Conservation (phyloP, 2,888 invertebrate genomes). For the Clostera curtula region DNA sequence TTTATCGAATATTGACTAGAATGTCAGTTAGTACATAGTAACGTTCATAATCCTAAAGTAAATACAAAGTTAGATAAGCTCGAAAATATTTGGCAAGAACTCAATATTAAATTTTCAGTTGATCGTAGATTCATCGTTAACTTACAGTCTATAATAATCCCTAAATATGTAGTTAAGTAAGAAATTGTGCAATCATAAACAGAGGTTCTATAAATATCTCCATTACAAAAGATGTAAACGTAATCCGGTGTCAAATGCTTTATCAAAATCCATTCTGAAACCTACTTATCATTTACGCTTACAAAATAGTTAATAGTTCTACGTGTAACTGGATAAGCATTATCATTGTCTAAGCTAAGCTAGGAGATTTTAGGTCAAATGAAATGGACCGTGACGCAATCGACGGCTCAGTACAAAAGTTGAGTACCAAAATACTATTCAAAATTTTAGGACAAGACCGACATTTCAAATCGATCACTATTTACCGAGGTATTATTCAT, state of each 20-base stretch:
- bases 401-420: conserved; percentile 63
- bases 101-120: conserved; percentile 20
- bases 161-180: conserved; percentile 61
- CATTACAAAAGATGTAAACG: conserved; percentile 16
- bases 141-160: conserved; percentile 42
- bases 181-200: conserved; percentile 62
- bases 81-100: no score
- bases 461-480: no score
- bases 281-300: conserved; percentile 48
- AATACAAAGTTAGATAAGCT: no score
- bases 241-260: conserved; percentile 20
- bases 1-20: no score
- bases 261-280: conserved; percentile 47
- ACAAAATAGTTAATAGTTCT: conserved; percentile 48
- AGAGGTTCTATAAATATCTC: conserved; percentile 16
- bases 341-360: conserved; percentile 50
- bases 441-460: conserved; percentile 30
- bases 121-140: conserved; percentile 34
- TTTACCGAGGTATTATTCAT: no score
- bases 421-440: conserved; percentile 67
- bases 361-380: conserved; percentile 56
- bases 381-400: conserved; percentile 59
- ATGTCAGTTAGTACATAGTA: no score
- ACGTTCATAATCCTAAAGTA: no score
- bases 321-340: conserved; percentile 44